These are phyloP conservation scores for Hipparchia semele DNA, from an alignment of 2,888 invertebrate genomes.

Conservation along the genomic window DNA sequence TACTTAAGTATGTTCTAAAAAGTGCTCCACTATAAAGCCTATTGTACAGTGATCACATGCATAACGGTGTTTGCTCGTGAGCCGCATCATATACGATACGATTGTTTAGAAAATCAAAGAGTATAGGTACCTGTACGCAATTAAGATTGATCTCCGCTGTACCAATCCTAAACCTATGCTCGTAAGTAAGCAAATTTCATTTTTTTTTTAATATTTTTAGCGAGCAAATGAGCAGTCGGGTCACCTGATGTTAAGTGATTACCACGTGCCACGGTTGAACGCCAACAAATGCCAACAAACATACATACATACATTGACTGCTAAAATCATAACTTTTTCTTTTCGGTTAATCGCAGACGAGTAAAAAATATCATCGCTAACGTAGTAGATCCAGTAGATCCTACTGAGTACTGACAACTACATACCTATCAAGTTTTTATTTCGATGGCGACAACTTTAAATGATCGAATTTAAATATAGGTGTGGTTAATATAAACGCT, in stretches of 20 bases:
- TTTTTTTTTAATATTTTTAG: no score
- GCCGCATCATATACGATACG: slow-evolving; percentile 53
- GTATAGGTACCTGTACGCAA: no score
- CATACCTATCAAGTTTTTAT: background rate
- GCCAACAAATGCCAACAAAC: no score
- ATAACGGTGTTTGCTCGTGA: slow-evolving; percentile 61
- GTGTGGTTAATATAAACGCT: slow-evolving; percentile 11
- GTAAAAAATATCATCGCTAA: background rate
- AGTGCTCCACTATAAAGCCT: slow-evolving; percentile 47
- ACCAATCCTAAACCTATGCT: no score
- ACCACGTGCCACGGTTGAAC: no score
- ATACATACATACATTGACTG: no score
- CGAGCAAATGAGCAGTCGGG: no score
- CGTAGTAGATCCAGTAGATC: no score
- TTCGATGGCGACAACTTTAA: background rate
- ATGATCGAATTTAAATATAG: slow-evolving; percentile 4
- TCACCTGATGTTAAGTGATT: no score
- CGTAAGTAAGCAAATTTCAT: no score
- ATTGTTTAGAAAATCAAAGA: slow-evolving; percentile 63
- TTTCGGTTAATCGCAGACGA: background rate
- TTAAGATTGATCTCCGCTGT: no score
- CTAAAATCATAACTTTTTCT: no score
- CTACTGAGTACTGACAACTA: background rate
- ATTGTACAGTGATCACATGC: slow-evolving; percentile 61
- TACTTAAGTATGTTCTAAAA: slow-evolving; percentile 19